These are phyloP conservation scores for Clytia hemisphaerica DNA, from an alignment of 30 jellyfish, hydroid and myxozoan species.

Conservation along the genomic window DNA sequence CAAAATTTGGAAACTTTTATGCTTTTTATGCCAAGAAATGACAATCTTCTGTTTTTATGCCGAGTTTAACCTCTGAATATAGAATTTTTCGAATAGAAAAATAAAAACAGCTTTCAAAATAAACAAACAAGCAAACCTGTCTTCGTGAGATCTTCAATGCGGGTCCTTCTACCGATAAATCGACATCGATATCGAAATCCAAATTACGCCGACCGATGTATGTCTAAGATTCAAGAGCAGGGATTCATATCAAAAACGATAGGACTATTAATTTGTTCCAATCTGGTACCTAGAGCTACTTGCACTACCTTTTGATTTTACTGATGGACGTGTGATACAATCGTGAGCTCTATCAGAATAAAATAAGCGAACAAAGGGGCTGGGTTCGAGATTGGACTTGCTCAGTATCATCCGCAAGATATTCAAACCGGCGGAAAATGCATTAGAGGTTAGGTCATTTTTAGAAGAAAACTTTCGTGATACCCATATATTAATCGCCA, in stretches of 20 bases:
- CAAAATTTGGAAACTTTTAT: no score
- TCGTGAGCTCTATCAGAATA: no score
- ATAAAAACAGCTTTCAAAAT: neutral
- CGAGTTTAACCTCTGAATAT: neutral
- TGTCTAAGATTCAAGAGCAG: conserved; percentile 28
- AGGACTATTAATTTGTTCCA: no score
- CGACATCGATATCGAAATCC: conserved; percentile 68
- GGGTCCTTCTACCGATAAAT: conserved; percentile 94
- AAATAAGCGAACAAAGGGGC: no score
- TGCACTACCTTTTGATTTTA: no score
- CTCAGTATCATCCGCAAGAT: no score
- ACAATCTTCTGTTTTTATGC: neutral
- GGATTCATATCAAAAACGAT: no score
- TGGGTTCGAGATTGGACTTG: no score
- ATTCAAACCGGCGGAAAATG: no score
- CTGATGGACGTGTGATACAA: no score
- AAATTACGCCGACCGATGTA: conserved; percentile 67
- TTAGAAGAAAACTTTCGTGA: neutral
- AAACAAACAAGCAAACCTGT: conserved; percentile 41
- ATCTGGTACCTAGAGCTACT: no score
- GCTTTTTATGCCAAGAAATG: no score
- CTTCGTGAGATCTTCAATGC: conserved; percentile 78
- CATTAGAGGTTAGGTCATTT: neutral
- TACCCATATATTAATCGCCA: neutral
- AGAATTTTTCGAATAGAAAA: neutral